Percentiles rank a stretch among this genome's conserved stretches.
Evolutionary conservation across 1,140 invertebrate genomes (phyloP).

Genomic region (Aphaenogaster floridana): DNA sequence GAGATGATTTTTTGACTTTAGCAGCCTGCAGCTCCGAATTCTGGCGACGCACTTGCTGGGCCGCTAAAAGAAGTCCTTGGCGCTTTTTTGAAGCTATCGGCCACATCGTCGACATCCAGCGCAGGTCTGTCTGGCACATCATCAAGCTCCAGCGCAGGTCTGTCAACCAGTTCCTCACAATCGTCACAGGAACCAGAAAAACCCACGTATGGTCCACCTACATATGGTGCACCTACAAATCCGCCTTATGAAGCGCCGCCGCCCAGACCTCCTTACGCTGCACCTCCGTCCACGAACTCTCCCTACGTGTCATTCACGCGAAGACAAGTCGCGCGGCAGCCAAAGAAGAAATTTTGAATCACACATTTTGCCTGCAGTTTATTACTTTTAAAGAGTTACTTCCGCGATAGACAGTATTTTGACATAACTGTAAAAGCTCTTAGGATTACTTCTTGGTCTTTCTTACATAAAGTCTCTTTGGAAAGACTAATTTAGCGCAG

Average conservation of each 20-base stretch:
- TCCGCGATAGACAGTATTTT: neutral
- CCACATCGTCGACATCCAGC: conserved; percentile 18
- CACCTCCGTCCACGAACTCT: neutral
- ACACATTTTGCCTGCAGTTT: neutral
- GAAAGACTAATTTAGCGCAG: neutral
- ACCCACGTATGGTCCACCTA: conserved; percentile 5
- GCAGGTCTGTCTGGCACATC: conserved; percentile 18
- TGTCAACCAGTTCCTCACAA: conserved; percentile 30
- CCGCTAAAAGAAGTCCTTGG: conserved; percentile 11
- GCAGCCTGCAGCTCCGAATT: neutral
- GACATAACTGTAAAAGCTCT: neutral
- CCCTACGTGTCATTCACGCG: conserved; percentile 6
- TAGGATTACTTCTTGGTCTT: neutral
- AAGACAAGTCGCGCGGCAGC: neutral
- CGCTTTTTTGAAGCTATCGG: conserved; percentile 29
- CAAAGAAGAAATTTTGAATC: conserved; percentile 21
- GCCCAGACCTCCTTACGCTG: neutral
- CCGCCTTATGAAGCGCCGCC: neutral
- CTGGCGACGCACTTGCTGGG: neutral
- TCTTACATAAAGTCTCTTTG: neutral
- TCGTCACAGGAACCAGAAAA: neutral
- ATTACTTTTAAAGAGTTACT: neutral
- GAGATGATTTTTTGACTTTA: neutral
- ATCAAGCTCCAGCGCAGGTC: neutral
- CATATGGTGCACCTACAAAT: conserved; percentile 5